Evolutionary conservation across 2,797 vertebrate species (phyloP).

Genomic region (Sebastes diaconus): DNA sequence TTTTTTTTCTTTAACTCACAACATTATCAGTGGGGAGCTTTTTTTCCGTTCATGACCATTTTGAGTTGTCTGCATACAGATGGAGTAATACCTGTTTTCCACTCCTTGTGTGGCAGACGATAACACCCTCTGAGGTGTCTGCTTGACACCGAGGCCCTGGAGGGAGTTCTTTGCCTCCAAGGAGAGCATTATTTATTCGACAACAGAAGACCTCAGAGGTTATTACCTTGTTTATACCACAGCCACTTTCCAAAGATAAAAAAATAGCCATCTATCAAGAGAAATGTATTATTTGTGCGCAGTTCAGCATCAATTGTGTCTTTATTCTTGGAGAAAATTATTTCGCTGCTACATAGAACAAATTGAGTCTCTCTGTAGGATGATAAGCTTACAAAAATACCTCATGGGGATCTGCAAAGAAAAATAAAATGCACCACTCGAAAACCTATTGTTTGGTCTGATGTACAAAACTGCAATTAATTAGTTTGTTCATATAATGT

Average conservation of each 20-base stretch:
- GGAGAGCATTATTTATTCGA: constrained; percentile 36
- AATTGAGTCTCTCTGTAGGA: background rate
- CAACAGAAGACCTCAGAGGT: constrained; percentile 38
- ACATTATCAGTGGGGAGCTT: background rate
- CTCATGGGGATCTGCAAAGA: background rate
- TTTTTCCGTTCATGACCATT: background rate
- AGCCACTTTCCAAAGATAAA: constrained; percentile 23
- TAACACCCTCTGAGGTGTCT: constrained; percentile 13
- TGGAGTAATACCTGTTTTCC: constrained; percentile 7
- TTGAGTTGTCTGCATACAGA: constrained; percentile 13
- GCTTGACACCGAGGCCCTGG: constrained; percentile 19
- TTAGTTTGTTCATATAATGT: background rate
- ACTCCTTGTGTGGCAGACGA: constrained; percentile 1
- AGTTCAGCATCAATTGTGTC: background rate
- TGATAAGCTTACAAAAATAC: background rate
- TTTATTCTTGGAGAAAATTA: constrained; percentile 2
- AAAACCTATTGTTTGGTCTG: constrained; percentile 5
- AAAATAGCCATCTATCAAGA: background rate
- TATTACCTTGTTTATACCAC: constrained; percentile 43
- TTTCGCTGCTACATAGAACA: background rate
- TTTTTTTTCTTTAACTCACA: background rate
- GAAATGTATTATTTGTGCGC: constrained; percentile 2
- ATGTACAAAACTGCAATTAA: background rate
- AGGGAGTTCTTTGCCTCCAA: constrained; percentile 23
- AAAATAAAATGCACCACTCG: background rate